phyloP scores from a whole-genome alignment of 2,797 vertebrate species.

The Galagoides demidoff region DNA sequence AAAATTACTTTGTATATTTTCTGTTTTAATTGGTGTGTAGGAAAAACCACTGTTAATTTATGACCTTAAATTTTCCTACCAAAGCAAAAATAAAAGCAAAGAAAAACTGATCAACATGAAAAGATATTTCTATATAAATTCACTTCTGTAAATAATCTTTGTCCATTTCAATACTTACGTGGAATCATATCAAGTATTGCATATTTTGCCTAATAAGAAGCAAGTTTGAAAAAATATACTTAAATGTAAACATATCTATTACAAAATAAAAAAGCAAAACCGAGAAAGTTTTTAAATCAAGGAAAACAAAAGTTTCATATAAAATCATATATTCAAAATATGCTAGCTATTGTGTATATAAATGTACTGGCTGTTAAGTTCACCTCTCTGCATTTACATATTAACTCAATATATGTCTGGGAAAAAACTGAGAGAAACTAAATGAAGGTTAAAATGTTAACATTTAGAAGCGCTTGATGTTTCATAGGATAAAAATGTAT shows the following conservation, averaged over 20 bases:
- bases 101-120: background rate
- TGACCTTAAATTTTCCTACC: background rate
- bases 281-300: background rate
- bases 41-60: background rate
- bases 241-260: background rate
- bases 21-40: background rate
- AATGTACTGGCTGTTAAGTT: background rate
- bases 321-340: background rate
- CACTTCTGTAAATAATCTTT: background rate
- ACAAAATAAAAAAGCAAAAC: background rate
- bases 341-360: background rate
- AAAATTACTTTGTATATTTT: background rate
- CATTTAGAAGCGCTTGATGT: background rate
- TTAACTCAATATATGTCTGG: background rate
- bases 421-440: background rate
- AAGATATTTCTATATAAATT: background rate
- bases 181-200: background rate
- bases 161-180: background rate
- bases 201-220: background rate
- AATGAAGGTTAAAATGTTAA: background rate
- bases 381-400: background rate
- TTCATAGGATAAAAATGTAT: constrained; percentile 33
- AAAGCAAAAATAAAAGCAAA: background rate
- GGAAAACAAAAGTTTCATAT: background rate
- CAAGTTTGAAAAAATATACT: background rate